Conservation (phyloP, 2,888 invertebrate genomes). For the Ferdinandea cuprea region DNA sequence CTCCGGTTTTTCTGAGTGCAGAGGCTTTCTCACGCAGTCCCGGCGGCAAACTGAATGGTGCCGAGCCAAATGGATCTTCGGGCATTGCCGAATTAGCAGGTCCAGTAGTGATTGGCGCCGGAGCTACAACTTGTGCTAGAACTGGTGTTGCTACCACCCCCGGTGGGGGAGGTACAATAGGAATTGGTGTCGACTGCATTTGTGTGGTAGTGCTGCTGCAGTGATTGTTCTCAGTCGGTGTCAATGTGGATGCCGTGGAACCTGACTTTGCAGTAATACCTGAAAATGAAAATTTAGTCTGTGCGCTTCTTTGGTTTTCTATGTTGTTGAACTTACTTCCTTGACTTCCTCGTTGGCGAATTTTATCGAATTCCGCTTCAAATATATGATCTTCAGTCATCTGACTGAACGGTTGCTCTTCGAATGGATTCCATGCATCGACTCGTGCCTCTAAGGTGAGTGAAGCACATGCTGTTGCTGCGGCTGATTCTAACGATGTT, state of each 20-base stretch:
- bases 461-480: constrained; percentile 62
- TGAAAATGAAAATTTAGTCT: constrained; percentile 50
- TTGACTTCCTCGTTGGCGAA: constrained; percentile 89
- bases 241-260: constrained; percentile 82
- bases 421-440: constrained; percentile 94
- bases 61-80: constrained; percentile 91
- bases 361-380: constrained; percentile 92
- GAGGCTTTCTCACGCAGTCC: constrained; percentile 83
- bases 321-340: constrained; percentile 86
- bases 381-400: constrained; percentile 92
- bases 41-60: constrained; percentile 90
- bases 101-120: constrained; percentile 55
- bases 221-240: constrained; percentile 80
- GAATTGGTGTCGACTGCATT: constrained; percentile 65
- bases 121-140: constrained; percentile 28
- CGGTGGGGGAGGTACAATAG: constrained; percentile 45
- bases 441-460: constrained; percentile 79
- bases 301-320: neutral
- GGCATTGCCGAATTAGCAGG: constrained; percentile 81
- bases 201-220: constrained; percentile 51
- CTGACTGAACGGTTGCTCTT: constrained; percentile 89
- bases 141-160: constrained; percentile 36
- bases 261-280: constrained; percentile 82
- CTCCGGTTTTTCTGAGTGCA: constrained; percentile 83
- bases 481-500: constrained; percentile 76